Evolutionary conservation across 1,140 invertebrate species (phyloP), one percentile per base, ranked within the genome.

Genomic region (Dolichoris vasculosae): DNA sequence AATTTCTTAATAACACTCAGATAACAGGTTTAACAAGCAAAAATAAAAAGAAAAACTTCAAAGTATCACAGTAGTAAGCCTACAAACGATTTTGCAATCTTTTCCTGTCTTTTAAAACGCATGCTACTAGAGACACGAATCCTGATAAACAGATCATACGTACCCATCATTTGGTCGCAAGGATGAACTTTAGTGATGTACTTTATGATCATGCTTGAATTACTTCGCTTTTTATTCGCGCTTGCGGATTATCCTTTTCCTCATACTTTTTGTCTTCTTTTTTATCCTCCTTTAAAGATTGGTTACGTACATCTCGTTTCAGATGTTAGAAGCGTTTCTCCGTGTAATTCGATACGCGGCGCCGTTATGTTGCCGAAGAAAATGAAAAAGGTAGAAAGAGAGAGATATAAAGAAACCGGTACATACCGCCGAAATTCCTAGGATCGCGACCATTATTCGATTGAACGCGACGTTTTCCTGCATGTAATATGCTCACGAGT

Each of bases 371-470:
- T 32, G 46, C n/a, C 81, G 69, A 75, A 59, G 55, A 26, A 26
- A 4, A 26, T 7, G 23, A 26, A 26, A 59, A 26, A 20, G n/a
- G 30, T 38, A 30, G 35, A 40, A n/a, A 43, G 48, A 64, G 51
- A 43, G 78, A 71, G 71, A 9, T 59, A 38, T 63, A 43, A 17
- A 81, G 75, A 67, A 69, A 78, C 64, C 64, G 80, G 63, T 76
- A 51, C 71, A 26, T 38, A 69, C 43, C 67, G 55, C 76, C 67
- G 64, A 84, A 81, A 67, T 81, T 78, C 77, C 82, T 73, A 84
- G 77, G 64, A 55, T 43, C 48, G 43, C 26, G 73, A 40, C 79
- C 84, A 59, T 59, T 59, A 59, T 59, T 59, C 1, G 69, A 40
- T n/a, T 43, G 43, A 13, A 30, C 67, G 69, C n/a, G 40, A 48